Conservation (phyloP, 2,888 invertebrate species). For the Trilocha varians region DNA sequence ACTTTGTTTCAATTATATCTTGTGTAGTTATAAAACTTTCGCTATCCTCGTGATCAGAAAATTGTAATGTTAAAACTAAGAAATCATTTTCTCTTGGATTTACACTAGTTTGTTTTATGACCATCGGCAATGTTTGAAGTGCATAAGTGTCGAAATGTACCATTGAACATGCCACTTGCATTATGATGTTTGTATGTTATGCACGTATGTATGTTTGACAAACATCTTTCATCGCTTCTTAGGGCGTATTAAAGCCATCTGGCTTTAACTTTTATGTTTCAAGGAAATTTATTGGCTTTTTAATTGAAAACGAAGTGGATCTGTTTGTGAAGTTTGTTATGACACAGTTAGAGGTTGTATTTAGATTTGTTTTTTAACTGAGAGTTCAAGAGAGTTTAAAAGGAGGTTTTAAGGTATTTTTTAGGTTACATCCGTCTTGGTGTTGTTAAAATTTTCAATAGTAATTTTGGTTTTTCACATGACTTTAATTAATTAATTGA, state of each 20-base stretch:
- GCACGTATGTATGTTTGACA: constrained; percentile 13
- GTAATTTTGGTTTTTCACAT: no score
- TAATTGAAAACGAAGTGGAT: constrained; percentile 9
- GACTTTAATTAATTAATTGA: no score
- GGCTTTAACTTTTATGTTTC: background rate
- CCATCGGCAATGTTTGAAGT: background rate
- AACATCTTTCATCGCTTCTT: constrained; percentile 17
- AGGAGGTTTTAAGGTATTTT: no score
- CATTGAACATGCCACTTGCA: background rate
- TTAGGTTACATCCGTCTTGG: no score
- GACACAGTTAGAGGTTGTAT: background rate
- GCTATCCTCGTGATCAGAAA: no score
- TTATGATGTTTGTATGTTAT: constrained; percentile 9
- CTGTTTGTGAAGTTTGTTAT: constrained; percentile 5
- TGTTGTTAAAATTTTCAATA: no score
- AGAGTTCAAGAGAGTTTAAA: no score
- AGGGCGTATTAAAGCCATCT: constrained; percentile 1
- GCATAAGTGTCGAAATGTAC: background rate
- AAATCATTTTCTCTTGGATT: background rate
- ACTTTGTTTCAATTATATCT: no score
- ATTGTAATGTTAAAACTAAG: background rate
- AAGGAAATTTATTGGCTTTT: background rate
- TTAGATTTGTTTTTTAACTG: background rate
- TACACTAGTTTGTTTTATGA: background rate
- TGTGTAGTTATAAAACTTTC: no score